A percentile compares a stretch with the other conserved stretches of the same genome.
These are phyloP conservation scores for Diabrotica balteata DNA, from an alignment of 2,888 invertebrate species.

Conservation along the genomic window DNA sequence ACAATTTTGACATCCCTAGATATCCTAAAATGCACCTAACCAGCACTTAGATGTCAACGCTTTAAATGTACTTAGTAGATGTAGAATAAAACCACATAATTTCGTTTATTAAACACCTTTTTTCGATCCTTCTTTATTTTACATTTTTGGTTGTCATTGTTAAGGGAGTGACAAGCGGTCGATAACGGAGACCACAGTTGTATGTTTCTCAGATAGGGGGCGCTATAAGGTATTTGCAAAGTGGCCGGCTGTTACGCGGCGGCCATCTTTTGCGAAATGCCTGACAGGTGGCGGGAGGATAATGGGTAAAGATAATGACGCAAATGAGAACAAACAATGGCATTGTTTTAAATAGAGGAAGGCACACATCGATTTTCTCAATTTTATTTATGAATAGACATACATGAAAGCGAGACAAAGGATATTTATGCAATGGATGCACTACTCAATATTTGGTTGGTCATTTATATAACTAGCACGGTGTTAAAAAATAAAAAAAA, in stretches of 20 bases:
- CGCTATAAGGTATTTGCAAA: constrained; percentile 6
- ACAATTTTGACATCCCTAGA: constrained; percentile 22
- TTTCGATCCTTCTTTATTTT: constrained; percentile 14
- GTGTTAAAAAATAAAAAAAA: no score
- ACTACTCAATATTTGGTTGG: no score
- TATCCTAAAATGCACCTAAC: constrained; percentile 31
- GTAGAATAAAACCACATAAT: constrained; percentile 41
- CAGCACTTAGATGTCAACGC: constrained; percentile 28
- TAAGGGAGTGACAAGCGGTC: constrained; percentile 39
- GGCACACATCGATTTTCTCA: constrained; percentile 32
- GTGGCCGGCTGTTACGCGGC: background rate
- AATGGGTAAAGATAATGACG: constrained; percentile 26
- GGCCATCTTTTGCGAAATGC: constrained; percentile 34
- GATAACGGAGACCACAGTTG: constrained; percentile 17
- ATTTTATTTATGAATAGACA: no score
- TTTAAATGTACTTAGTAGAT: constrained; percentile 42
- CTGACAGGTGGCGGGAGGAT: constrained; percentile 20
- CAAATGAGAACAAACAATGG: constrained; percentile 30
- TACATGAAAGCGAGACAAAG: no score
- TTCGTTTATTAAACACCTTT: constrained; percentile 5
- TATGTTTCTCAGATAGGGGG: constrained; percentile 2
- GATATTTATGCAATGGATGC: no score
- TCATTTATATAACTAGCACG: no score
- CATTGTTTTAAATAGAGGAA: constrained; percentile 24
- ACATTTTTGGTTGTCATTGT: constrained; percentile 32